Base-by-base conservation (phyloP, 2,888 invertebrate genomes). In the Arctia plantaginis region DNA sequence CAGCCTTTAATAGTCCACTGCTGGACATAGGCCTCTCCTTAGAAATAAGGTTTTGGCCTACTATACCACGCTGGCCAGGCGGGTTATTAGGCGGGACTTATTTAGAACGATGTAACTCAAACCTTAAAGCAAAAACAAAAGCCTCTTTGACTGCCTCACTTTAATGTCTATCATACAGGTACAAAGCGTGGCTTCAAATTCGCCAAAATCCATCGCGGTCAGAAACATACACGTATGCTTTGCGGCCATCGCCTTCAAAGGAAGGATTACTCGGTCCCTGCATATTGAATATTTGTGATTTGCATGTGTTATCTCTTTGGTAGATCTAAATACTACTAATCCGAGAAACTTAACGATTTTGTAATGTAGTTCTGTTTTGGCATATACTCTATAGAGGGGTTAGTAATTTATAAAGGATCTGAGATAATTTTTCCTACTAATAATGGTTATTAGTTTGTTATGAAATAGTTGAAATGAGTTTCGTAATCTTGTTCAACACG, bases 251-350 rank as follows among this genome's bases (percentile, higher is more conserved):
- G 74, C 55, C 74, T 71, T 80, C 78, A 80, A 78, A 78, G 82
- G 82, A 75, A 71, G 80, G 82, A 83, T 82, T 83, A 83, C 71
- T 27, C 66, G 65, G 27, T n/a, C 30, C 64, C 78, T 77, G 68
- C 74, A 78, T 83, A 83, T 82, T 81, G 77, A 76, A 82, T 82
- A 83, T 81, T 78, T 80, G 71, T 66, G 76, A 77, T 82, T 82
- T 82, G 76, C 82, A 83, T 82, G 75, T 71, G 69, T 75, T 75
- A 81, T 75, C 67, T 77, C 69, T 76, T 41, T 68, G 64, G 66
- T 35, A 72, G 68, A 67, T 72, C 69, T 71, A 72, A 55, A 68
- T 72, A 59, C 72, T 74, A 79, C 76, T 73, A 73, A 51, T 72
- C 66, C 55, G 39, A 66, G 51, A 69, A 66, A 75, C 69, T 74